Percentiles rank a stretch among this genome's conserved stretches.
phyloP scores from a whole-genome alignment of 1,140 invertebrate genomes.

The Bombus turneri region DNA sequence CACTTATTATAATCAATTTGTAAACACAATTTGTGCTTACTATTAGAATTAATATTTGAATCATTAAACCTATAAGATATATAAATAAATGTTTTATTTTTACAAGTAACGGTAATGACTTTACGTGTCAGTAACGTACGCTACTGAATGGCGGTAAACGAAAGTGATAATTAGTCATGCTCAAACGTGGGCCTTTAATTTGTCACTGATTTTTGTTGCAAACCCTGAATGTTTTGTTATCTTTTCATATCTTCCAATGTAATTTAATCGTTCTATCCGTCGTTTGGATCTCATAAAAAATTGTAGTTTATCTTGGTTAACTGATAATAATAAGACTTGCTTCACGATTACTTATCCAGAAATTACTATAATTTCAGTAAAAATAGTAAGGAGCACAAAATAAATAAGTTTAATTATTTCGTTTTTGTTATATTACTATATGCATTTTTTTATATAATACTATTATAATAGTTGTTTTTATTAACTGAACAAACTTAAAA shows the following conservation, averaged over 20 bases:
- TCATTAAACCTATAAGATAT: neutral
- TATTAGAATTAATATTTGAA: neutral
- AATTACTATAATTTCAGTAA: neutral
- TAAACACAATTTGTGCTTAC: conserved; percentile 1
- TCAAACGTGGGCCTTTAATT: neutral
- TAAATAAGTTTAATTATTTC: neutral
- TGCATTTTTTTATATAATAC: neutral
- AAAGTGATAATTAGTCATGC: neutral
- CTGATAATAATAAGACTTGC: neutral
- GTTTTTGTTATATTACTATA: neutral
- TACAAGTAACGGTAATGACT: neutral
- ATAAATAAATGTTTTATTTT: neutral
- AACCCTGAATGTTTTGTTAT: neutral
- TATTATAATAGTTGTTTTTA: neutral
- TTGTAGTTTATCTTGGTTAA: neutral
- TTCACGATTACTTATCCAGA: neutral
- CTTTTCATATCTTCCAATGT: neutral
- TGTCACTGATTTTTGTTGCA: neutral
- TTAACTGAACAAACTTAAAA: neutral
- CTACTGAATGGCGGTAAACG: neutral
- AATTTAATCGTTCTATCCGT: neutral
- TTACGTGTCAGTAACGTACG: neutral
- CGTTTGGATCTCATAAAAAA: neutral
- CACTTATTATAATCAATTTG: neutral
- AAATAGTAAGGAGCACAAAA: conserved; percentile 1